These are phyloP conservation scores for Acestrorhynchus altus DNA, from an alignment of 2,797 vertebrate species.

Conservation along the genomic window DNA sequence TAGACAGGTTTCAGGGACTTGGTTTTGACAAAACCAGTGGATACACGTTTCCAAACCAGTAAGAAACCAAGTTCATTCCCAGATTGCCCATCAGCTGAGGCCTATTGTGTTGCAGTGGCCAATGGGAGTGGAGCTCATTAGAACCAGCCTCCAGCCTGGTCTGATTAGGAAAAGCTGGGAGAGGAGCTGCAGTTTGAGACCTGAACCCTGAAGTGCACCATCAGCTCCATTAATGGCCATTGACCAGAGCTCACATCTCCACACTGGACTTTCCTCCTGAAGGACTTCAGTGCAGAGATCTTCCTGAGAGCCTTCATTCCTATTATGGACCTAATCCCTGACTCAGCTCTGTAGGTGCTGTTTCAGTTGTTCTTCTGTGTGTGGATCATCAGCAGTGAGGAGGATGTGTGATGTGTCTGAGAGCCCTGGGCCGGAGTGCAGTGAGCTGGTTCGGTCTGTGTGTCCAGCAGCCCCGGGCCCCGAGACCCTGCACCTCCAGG, in stretches of 20 bases:
- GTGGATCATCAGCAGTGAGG: not conserved
- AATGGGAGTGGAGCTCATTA: slow-evolving; percentile 76
- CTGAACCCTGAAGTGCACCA: not conserved
- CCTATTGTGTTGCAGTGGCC: slow-evolving; percentile 75
- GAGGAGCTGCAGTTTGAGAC: slow-evolving; percentile 31
- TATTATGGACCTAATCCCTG: slow-evolving; percentile 40
- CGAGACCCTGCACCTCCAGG: slow-evolving; percentile 78
- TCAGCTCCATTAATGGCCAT: slow-evolving; percentile 53
- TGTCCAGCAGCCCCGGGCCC: slow-evolving; percentile 70
- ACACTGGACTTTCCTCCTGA: not conserved
- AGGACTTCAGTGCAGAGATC: not conserved
- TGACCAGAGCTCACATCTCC: slow-evolving; percentile 41
- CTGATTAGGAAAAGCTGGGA: slow-evolving; percentile 69
- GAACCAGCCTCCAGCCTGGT: slow-evolving; percentile 57
- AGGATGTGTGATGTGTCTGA: slow-evolving; percentile 78
- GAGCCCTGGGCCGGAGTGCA: slow-evolving; percentile 71
- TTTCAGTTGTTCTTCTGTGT: not conserved
- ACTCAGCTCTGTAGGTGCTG: slow-evolving; percentile 10
- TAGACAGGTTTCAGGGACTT: not conserved
- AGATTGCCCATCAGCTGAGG: slow-evolving; percentile 78
- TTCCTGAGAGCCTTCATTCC: not conserved
- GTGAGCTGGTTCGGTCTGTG: slow-evolving; percentile 72
- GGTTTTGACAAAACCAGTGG: not conserved
- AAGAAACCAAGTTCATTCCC: slow-evolving; percentile 88
- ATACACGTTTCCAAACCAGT: slow-evolving; percentile 44